Evolutionary conservation across 2,888 invertebrate genomes (phyloP).

Genomic region (Cheilosia vernalis): DNA sequence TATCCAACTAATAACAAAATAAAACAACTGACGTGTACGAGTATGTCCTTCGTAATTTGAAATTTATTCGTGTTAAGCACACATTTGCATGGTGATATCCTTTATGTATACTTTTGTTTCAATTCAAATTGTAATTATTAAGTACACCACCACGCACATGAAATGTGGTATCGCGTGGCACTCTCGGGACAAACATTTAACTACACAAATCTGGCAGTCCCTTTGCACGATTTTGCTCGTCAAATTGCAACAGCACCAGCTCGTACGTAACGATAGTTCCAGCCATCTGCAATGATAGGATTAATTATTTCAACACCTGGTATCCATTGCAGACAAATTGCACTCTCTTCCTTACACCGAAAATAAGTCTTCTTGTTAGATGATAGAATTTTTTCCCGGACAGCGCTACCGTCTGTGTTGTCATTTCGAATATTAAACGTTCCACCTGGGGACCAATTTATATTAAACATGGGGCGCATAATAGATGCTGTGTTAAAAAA

Average conservation of each 20-base stretch:
- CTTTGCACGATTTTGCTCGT: constrained; percentile 80
- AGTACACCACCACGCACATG: constrained; percentile 7
- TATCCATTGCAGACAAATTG: constrained; percentile 62
- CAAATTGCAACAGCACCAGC: constrained; percentile 87
- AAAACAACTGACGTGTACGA: not conserved
- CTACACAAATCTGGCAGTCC: constrained; percentile 80
- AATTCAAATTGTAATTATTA: constrained; percentile 4
- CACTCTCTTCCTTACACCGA: constrained; percentile 84
- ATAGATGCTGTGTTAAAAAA: not conserved
- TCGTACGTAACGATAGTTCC: constrained; percentile 88
- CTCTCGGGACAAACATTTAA: not conserved
- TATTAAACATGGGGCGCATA: constrained; percentile 2
- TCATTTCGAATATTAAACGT: constrained; percentile 86
- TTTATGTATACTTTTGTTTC: constrained; percentile 12
- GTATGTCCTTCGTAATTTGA: constrained; percentile 2
- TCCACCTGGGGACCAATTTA: constrained; percentile 83
- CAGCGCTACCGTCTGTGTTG: constrained; percentile 85
- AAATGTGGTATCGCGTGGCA: constrained; percentile 28
- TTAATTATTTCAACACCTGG: not conserved
- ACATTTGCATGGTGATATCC: constrained; percentile 39
- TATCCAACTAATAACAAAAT: constrained; percentile 4
- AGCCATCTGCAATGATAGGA: constrained; percentile 84
- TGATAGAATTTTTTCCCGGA: constrained; percentile 87
- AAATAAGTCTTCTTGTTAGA: constrained; percentile 85
- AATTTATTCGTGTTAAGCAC: constrained; percentile 48